A percentile compares a stretch with the other conserved stretches of the same genome.
These are phyloP conservation scores for Drosophila koepferae DNA, from an alignment of 2,888 invertebrate genomes.

Conservation along the genomic window DNA sequence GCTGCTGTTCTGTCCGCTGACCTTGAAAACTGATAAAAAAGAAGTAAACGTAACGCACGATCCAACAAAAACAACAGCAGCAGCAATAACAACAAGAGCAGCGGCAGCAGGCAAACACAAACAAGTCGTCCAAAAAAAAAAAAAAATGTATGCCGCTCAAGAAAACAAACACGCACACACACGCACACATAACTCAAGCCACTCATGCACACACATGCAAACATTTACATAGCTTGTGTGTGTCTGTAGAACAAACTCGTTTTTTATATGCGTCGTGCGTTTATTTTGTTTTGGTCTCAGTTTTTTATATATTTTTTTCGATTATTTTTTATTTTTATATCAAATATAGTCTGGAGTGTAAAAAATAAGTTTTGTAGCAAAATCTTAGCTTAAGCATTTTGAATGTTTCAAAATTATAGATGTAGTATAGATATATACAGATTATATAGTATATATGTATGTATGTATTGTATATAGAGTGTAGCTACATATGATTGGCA, in stretches of 20 bases:
- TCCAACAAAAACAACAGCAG: conserved; percentile 18
- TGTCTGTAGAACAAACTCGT: conserved; percentile 46
- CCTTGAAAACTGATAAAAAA: conserved; percentile 55
- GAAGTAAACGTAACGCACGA: conserved; percentile 26
- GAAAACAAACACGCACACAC: conserved; percentile 30
- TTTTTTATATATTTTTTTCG: conserved; percentile 26
- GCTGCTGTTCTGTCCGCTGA: conserved; percentile 31
- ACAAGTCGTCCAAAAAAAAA: conserved; percentile 40
- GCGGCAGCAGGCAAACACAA: conserved; percentile 37
- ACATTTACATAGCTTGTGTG: not conserved
- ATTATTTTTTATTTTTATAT: conserved; percentile 30
- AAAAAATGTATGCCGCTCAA: conserved; percentile 32
- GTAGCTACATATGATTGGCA: conserved; percentile 26
- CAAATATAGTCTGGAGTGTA: conserved; percentile 42
- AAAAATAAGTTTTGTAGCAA: conserved; percentile 42
- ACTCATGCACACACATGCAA: conserved; percentile 21
- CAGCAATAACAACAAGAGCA: not conserved
- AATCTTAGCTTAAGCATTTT: conserved; percentile 47
- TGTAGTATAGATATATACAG: conserved; percentile 1
- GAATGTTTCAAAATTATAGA: conserved; percentile 16
- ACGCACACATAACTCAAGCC: too few relatives aligned
- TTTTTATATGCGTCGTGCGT: conserved; percentile 68
- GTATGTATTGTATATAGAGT: not conserved
- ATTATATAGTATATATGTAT: not conserved
- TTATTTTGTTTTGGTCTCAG: conserved; percentile 49